phyloP scores from a whole-genome alignment of 2,888 invertebrate genomes.

The Eretmocerus hayati region DNA sequence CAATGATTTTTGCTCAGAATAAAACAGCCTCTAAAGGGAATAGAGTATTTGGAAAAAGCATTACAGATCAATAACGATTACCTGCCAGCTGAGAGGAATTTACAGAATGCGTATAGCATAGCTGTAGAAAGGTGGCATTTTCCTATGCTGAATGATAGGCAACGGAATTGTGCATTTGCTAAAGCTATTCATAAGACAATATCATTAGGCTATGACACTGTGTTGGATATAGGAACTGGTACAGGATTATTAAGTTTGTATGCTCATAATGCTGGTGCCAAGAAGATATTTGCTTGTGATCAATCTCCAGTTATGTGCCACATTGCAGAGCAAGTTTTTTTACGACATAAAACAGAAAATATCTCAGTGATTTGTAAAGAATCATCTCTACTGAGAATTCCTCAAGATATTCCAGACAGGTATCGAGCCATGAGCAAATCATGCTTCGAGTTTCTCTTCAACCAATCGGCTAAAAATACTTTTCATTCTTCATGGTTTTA shows the following conservation, averaged over 20 bases:
- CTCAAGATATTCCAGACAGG: slow-evolving; percentile 51
- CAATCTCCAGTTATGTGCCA: slow-evolving; percentile 57
- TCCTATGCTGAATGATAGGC: slow-evolving; percentile 71
- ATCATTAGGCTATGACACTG: slow-evolving; percentile 48
- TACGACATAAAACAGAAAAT: slow-evolving; percentile 49
- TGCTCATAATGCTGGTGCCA: slow-evolving; percentile 53
- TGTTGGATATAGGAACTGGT: slow-evolving; percentile 72
- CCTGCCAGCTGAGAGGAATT: slow-evolving; percentile 58
- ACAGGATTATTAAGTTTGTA: slow-evolving; percentile 68
- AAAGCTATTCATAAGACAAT: slow-evolving; percentile 57
- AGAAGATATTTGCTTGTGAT: slow-evolving; percentile 62
- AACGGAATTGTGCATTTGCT: slow-evolving; percentile 61
- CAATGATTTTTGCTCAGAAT: too few species aligned
- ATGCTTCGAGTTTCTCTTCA: too few species aligned
- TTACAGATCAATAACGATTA: slow-evolving; percentile 49
- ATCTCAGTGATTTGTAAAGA: slow-evolving; percentile 54
- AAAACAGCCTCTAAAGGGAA: slow-evolving; percentile 53
- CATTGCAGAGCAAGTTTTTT: slow-evolving; percentile 55
- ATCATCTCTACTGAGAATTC: slow-evolving; percentile 54
- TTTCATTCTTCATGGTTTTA: slow-evolving; percentile 17
- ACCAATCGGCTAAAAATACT: not conserved
- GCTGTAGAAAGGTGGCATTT: slow-evolving; percentile 76
- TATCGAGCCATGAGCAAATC: slow-evolving; percentile 27
- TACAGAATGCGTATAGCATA: slow-evolving; percentile 62
- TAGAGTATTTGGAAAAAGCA: slow-evolving; percentile 53